Evolutionary conservation across 2,888 invertebrate genomes (phyloP).

Genomic region (Catocala sponsa): DNA sequence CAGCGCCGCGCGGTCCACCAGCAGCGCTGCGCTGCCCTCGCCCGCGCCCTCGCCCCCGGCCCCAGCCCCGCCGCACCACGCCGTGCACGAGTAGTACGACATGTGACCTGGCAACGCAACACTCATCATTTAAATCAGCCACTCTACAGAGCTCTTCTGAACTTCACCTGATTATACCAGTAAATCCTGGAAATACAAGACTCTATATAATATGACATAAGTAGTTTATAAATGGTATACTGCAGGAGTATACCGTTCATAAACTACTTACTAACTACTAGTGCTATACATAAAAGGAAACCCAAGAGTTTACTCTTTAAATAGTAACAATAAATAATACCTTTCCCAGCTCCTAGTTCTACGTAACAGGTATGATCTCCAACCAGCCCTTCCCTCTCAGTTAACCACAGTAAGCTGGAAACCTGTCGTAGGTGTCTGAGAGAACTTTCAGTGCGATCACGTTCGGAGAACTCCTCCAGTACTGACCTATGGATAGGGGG

Average conservation of each 20-base stretch:
- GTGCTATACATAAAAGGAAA: too few species aligned
- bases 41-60: too few species aligned
- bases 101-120: conserved; percentile 88
- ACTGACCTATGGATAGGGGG: conserved; percentile 68
- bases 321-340: too few species aligned
- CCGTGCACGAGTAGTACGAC: conserved; percentile 92
- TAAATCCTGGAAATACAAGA: too few species aligned
- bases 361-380: conserved; percentile 91
- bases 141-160: too few species aligned
- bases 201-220: too few species aligned
- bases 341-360: conserved; percentile 97
- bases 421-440: conserved; percentile 93
- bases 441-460: conserved; percentile 89
- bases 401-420: conserved; percentile 91
- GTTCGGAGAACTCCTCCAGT: conserved; percentile 63
- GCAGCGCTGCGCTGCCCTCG: conserved; percentile 83
- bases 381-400: conserved; percentile 89
- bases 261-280: too few species aligned
- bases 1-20: conserved; percentile 93
- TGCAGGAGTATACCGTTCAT: too few species aligned
- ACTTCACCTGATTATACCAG: too few species aligned
- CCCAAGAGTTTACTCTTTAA: too few species aligned
- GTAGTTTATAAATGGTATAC: too few species aligned
- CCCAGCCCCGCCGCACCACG: conserved; percentile 87
- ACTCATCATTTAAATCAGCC: too few species aligned